Evolutionary conservation across 2,888 invertebrate species (phyloP).

Genomic region (Pristionchus maxplancki): DNA sequence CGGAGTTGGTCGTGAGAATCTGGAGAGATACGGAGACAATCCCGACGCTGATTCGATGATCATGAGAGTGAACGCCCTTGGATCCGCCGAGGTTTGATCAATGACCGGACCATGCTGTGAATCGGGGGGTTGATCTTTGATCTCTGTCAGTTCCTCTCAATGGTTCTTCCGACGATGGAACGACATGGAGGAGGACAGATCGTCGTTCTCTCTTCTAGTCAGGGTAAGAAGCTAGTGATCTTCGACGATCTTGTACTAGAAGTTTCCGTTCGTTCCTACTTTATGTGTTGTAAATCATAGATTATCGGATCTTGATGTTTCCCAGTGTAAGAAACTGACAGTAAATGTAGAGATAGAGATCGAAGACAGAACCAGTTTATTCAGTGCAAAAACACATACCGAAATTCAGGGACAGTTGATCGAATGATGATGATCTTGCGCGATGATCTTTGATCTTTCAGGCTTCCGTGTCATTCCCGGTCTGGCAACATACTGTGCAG

Average conservation of each 20-base stretch:
- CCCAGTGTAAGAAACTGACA: neutral
- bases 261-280: too few relatives aligned
- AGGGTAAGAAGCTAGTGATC: conserved; percentile 56
- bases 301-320: too few relatives aligned
- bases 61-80: conserved; percentile 74
- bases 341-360: neutral
- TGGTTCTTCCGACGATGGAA: conserved; percentile 74
- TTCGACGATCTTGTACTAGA: neutral
- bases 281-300: too few relatives aligned
- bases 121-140: neutral
- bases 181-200: conserved; percentile 74
- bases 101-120: too few relatives aligned
- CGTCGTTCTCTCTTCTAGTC: conserved; percentile 73
- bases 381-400: too few relatives aligned
- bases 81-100: conserved; percentile 68
- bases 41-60: conserved; percentile 71
- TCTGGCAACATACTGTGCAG: conserved; percentile 74
- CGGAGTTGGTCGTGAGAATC: conserved; percentile 73
- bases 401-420: neutral
- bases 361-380: too few relatives aligned
- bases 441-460: neutral
- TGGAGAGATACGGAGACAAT: conserved; percentile 75
- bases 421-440: neutral
- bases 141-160: conserved; percentile 67
- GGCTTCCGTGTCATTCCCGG: conserved; percentile 74